Base-by-base conservation (phyloP, 1,140 invertebrate genomes). In the Zaprionus taronus region DNA sequence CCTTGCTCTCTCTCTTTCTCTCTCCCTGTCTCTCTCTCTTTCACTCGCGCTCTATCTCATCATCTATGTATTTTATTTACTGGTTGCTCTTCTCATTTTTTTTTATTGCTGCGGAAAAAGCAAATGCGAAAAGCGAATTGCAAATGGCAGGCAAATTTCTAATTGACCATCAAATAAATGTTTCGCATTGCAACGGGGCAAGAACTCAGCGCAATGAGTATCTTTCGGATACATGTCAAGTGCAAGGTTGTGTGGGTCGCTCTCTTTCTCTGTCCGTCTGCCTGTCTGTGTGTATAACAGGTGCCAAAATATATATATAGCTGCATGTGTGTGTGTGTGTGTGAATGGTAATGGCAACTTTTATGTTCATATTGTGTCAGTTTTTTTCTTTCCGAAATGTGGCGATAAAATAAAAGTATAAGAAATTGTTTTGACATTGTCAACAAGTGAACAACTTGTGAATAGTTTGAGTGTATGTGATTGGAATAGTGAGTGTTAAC, bases 91-190 rank as follows among this genome's bases (percentile, higher is more conserved):
- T 73, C 62, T 69, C 51, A 31, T 80, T 63, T 76, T 65, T 69
- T 90, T 79, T 81, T 67, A 81, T 81, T 68, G 58, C 64, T 68
- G 72, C 71, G 64, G 68, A 71, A 77, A 67, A 66, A 62, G 69
- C 62, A 77, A 77, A 76, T 76, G 67, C 55, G 73, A 72, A 72
- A 72, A 72, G 60, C 74, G 74, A 77, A 73, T 77, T 73, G 70
- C 58, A 77, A 77, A 68, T 73, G 74, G 74, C 63, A 78, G 67
- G 74, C 75, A 83, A 84, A 81, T 89, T 81, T 72, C 81, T 89
- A 89, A 89, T 89, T 90, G 84, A 81, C 84, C 84, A 89, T 90
- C 76, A 81, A 72, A 77, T 62, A 72, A 66, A 89, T 89, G 70
- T 81, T 81, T 84, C 67, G 69, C 83, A 84, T 85, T 79, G 68